Base-by-base conservation (phyloP, 2,797 vertebrate species). In the Acanthopagrus latus region DNA sequence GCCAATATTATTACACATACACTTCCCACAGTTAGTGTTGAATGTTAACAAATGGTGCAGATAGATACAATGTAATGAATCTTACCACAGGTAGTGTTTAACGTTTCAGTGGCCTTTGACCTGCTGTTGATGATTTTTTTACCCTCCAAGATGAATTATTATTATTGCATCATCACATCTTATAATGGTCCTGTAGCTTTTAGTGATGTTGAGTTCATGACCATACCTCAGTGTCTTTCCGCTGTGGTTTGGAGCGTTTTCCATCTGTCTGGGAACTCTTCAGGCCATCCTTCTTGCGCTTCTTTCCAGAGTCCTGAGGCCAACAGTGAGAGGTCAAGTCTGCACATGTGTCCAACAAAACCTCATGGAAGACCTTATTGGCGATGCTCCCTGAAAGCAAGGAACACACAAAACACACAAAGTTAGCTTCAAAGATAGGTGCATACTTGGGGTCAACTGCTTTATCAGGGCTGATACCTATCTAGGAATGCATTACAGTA, bases 261-360 rank as follows among this genome's bases (percentile, higher is more conserved):
- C 93, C 94, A 0, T 89, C 93, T 0, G 75, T 23, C 80, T 96
- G 95, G 18, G 93, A 93, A 71, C 82, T 92, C 80, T 94, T 96
- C 3, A 82, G 1, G 0, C 81, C 48, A 0, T 92, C 89, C 77
- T 97, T 98, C 86, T 98, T 99, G 71, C 97, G 97, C 85, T 98
- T 99, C 81, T 93, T 96, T 56, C 86, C 93, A 6, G 83, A 71
- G 5, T 92, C 94, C 9, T 94, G 94, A 62, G 97, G 97, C 97
- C 97, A 98, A 86, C 95, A 95, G 84, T 96, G 96, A 69, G 91
- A 94, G 11, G 95, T 86, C 58, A 95, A 77, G 74, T 94, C 93
- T 85, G 96, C 82, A 64, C 97, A 98, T 0, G 96, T 96, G 71
- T 97, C 96, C 90, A 99, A 94, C 78, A 99, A 93, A 82, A 98